These are phyloP conservation scores for Agonopterix arenella DNA, from an alignment of 2,888 invertebrate species.

Conservation along the genomic window DNA sequence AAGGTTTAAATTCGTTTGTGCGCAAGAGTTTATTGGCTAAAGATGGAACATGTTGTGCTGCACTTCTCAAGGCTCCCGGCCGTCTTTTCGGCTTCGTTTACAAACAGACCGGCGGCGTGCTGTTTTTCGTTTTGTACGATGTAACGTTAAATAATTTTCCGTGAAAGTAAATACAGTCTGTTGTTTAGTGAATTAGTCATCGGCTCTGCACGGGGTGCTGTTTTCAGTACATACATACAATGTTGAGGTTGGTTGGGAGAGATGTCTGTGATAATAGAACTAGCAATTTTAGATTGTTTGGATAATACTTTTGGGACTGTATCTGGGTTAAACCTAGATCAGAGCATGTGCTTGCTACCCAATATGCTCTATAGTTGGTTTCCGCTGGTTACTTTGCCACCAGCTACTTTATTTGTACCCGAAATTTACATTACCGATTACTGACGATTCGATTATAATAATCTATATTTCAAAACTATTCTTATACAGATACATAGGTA, in stretches of 20 bases:
- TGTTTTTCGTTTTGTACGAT: constrained; percentile 54
- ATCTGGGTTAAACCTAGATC: not conserved
- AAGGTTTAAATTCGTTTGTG: constrained; percentile 26
- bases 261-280: no score
- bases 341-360: no score
- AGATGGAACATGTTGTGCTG: constrained; percentile 58
- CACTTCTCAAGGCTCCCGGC: constrained; percentile 57
- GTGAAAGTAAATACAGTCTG: constrained; percentile 40
- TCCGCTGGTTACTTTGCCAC: no score
- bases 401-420: no score
- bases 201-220: constrained; percentile 1
- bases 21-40: constrained; percentile 24
- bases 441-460: no score
- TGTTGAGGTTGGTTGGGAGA: constrained; percentile 4
- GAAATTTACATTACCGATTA: no score
- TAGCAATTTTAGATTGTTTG: no score
- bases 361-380: no score
- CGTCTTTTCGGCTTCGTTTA: constrained; percentile 53
- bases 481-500: no score
- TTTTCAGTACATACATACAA: constrained; percentile 3
- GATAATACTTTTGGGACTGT: no score
- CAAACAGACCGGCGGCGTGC: constrained; percentile 52
- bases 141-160: constrained; percentile 61
- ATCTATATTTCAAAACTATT: no score
- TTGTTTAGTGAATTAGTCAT: constrained; percentile 23